Base-by-base conservation (phyloP, 2,113 vertebrate genomes). In the Tylochromis polylepis region DNA sequence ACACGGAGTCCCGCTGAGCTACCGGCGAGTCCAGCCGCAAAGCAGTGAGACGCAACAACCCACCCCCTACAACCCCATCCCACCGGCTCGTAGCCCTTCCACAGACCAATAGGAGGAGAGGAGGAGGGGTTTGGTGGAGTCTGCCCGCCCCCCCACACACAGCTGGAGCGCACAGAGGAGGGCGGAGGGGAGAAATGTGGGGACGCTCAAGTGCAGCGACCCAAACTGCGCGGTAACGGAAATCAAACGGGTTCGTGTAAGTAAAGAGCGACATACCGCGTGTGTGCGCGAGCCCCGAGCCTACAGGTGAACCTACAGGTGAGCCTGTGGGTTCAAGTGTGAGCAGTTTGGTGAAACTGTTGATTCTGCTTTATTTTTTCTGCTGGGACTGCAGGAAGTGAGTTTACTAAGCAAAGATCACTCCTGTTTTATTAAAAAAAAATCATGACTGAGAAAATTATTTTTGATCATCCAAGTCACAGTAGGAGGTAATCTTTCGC, bases 71-170 rank as follows among this genome's bases (percentile, higher is more conserved):
- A 2, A 9, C 81, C 14, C 62, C 20, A 70, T 70, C 65, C 65
- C 65, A 49, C 67, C 67, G 9, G 24, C 6, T 49, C 1, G 70
- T 24, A 82, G 82, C 84, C 87, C 70, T 83, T 53, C 49, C 16
- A 5, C 82, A 43, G 90, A 60, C 95, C 95, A 95, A 95, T 95
- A 3, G 89, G 51, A 79, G 87, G 51, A 12, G 2, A 81, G 90
- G 88, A 67, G 93, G 94, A 93, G 94, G 92, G 91, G 27, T 83
- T 51, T 86, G 43, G 11, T 12, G 18, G 9, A 22, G 27, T 60
- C 38, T 3, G 77, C 85, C 77, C 31, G 5, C 79, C 72, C 59
- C 58, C 38, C 27, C 75, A 84, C 81, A 49, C 77, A 85, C 82
- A 67, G 82, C 49, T 41, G 58, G 80, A 79, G 81, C 4, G 1